phyloP scores from a whole-genome alignment of 2,113 vertebrate species.

The Meleagris gallopavo region DNA sequence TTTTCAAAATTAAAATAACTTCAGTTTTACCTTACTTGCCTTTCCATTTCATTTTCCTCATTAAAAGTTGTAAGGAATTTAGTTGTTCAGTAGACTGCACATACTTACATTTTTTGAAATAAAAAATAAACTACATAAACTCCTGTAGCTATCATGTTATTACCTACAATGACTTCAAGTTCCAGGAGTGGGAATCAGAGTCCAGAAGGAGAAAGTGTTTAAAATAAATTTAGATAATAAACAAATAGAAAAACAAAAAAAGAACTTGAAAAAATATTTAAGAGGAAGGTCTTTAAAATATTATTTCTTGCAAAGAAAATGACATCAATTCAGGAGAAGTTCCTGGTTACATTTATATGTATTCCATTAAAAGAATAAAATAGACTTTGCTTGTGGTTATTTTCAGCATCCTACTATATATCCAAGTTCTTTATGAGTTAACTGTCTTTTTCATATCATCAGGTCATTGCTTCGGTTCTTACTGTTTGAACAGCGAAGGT shows the following conservation, averaged over 20 bases:
- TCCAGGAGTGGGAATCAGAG: no score
- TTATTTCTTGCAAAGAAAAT: background rate
- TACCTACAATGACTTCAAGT: no score
- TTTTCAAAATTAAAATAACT: background rate
- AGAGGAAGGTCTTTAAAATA: background rate
- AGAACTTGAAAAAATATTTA: background rate
- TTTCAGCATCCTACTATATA: background rate
- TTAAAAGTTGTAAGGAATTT: background rate
- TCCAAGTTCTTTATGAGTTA: background rate
- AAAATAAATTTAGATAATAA: no score
- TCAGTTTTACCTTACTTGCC: background rate
- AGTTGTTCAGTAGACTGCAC: no score
- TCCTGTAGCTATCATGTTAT: no score
- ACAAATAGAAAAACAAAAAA: background rate
- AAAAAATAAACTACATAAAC: no score
- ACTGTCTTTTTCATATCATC: background rate
- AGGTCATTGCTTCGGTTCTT: background rate
- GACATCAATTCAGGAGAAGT: background rate
- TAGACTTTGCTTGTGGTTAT: background rate
- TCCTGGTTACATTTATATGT: background rate
- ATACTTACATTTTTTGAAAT: no score
- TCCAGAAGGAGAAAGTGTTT: no score
- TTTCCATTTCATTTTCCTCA: background rate
- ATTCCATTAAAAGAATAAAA: background rate
- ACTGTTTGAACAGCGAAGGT: background rate